phyloP scores from a whole-genome alignment of 2,888 invertebrate species.

The Chydorus sphaericus region DNA sequence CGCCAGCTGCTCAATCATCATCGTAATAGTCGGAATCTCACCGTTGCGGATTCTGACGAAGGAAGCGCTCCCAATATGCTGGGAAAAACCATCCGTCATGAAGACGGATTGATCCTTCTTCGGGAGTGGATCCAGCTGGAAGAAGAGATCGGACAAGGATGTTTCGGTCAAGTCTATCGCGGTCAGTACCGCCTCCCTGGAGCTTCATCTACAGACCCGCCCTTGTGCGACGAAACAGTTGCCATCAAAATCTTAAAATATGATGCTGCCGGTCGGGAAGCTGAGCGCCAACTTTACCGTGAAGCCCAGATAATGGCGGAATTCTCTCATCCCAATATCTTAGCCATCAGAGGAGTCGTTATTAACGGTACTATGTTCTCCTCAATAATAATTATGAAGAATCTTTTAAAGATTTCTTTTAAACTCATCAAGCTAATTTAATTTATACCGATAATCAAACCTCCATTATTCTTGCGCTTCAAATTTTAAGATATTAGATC shows the following conservation, averaged over 20 bases:
- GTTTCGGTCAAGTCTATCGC: slow-evolving; percentile 77
- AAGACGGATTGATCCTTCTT: background rate
- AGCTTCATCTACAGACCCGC: background rate
- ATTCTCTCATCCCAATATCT: slow-evolving; percentile 61
- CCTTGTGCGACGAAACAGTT: slow-evolving; percentile 31
- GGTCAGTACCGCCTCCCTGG: slow-evolving; percentile 34
- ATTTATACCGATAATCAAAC: too few relatives aligned
- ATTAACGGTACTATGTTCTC: slow-evolving; percentile 29
- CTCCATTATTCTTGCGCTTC: too few relatives aligned
- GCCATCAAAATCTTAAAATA: slow-evolving; percentile 63
- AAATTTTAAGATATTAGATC: too few relatives aligned
- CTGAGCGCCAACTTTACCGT: slow-evolving; percentile 60
- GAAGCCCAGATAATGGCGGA: slow-evolving; percentile 75
- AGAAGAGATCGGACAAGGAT: slow-evolving; percentile 71
- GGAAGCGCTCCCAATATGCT: too few relatives aligned
- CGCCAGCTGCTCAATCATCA: too few relatives aligned
- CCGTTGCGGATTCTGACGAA: too few relatives aligned
- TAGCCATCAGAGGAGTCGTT: slow-evolving; percentile 63
- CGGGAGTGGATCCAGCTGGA: slow-evolving; percentile 39
- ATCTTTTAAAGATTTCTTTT: too few relatives aligned
- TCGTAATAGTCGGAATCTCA: too few relatives aligned
- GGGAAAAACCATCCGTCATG: too few relatives aligned
- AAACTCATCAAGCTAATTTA: too few relatives aligned
- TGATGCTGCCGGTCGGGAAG: slow-evolving; percentile 32
- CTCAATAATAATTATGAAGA: too few relatives aligned